Evolutionary conservation across 2,113 vertebrate genomes (phyloP), one percentile per base, ranked within the genome.

Genomic region (Ammodytes dubius): DNA sequence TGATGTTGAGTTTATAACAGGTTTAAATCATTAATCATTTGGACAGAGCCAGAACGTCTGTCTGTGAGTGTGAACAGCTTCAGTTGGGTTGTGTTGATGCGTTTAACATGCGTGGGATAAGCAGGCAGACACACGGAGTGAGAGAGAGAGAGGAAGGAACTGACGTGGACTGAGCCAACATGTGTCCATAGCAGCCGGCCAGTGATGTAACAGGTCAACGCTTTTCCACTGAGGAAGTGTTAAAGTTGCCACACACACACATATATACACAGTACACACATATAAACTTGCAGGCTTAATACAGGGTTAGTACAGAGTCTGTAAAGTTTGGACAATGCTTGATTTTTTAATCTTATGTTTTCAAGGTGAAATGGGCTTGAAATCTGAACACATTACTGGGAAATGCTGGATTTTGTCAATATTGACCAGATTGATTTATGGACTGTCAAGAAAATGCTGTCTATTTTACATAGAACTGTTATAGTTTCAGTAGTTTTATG

Each of bases 61-160:
- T 70, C 27, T 27, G 2, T 6, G 5, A 12, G 66, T 65, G 73
- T 86, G 63, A 81, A 73, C 54, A 37, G 12, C 35, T 67, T 74
- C 4, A 37, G 58, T 59, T 45, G 67, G 83, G 77, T 70, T 82
- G 45, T 6, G 65, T 9, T 81, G 43, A 89, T 87, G 79, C 49
- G 27, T 89, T 87, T 74, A 84, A 82, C 84, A 90, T 74, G 63
- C 39, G 2, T 13, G 50, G 61, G 68, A 61, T 57, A 46, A 59
- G 50, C 71, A 61, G 65, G 57, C 77, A 58, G 77, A 35, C 59
- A 12, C 76, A 27, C 27, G 2, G 27, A 27, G 27, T 1, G 27
- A 2, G 27, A 65, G 27, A 65, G 84, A 65, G 77, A 58, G 84
- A 71, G 54, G 70, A 82, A 56, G 74, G 78, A 76, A 45, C 74